Evolutionary conservation across 64 coral and sea anemone genomes (phyloP).

Genomic region (Montipora cactus): DNA sequence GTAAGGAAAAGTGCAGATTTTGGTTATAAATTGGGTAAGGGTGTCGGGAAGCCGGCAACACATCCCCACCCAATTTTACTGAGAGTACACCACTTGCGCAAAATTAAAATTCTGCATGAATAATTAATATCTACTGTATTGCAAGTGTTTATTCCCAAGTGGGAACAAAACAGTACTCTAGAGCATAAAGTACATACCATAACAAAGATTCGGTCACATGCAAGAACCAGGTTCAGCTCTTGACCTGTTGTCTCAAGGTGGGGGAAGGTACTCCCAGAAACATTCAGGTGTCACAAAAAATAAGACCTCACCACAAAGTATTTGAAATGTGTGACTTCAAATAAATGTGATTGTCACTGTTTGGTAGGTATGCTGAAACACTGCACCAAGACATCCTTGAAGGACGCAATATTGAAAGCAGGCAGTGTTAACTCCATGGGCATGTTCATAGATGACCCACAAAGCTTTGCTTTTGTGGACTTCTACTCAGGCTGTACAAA

Average conservation of each 20-base stretch:
- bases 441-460: slow-evolving; percentile 11
- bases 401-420: not conserved
- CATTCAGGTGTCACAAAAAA: not conserved
- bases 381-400: not conserved
- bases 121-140: not conserved
- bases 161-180: not conserved
- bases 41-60: too few species aligned
- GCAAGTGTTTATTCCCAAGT: not conserved
- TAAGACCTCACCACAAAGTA: not conserved
- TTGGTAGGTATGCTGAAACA: not conserved
- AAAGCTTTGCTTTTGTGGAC: slow-evolving; percentile 21
- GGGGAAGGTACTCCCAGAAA: too few species aligned
- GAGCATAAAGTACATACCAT: not conserved
- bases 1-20: not conserved
- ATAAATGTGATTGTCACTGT: too few species aligned
- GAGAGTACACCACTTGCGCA: not conserved
- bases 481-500: slow-evolving; percentile 22
- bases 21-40: not conserved
- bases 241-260: too few species aligned
- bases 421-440: slow-evolving; percentile 3
- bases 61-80: too few species aligned
- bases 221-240: too few species aligned
- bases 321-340: too few species aligned
- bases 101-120: not conserved
- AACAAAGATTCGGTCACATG: too few species aligned